Evolutionary conservation across 2,888 invertebrate species (phyloP), one percentile per base, ranked within the genome.

Genomic region (Agrotis exclamationis): DNA sequence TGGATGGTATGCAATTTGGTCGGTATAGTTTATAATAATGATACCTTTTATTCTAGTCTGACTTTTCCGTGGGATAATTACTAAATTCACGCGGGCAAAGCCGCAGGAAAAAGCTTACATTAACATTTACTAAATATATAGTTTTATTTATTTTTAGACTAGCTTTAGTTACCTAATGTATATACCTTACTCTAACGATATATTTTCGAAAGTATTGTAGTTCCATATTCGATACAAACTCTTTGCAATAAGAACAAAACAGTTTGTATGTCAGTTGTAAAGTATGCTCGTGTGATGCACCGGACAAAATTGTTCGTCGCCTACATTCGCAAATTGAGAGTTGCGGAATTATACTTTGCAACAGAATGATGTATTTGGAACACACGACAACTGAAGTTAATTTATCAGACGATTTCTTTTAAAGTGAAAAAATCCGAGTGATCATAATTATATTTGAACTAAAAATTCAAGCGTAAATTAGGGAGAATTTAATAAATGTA

Each of bases 221-320:
- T 63, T 72, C 58, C 1, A 59, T 53, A 45, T 59, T 59, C 28
- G 59, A 66, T 66, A 48, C n/a, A n/a, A 59, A 51, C 6, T 62
- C 62, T 50, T 0, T 6, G 20, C 45, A 82, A 74, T 45, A 79
- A 63, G 57, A 76, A 69, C 24, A 79, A 69, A 68, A 79, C 66
- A 57, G 59, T 69, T 66, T 68, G 72, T 78, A 73, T 84, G 88
- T 83, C 82, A 84, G 72, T 39, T 14, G 33, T 74, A 16, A 74
- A 50, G 84, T 85, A 62, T 84, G 80, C 75, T 82, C 67, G 77
- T 72, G 67, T 64, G 78, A 82, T 85, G 83, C 82, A 77, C 78
- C 69, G 64, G 39, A 58, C 64, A 54, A 63, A 78, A 78, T 74
- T 51, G 74, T 18, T 7, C 72, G 76, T 73, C 64, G 67, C 68